phyloP scores from a whole-genome alignment of 1,140 invertebrate genomes.

The Meloidogyne floridensis region DNA sequence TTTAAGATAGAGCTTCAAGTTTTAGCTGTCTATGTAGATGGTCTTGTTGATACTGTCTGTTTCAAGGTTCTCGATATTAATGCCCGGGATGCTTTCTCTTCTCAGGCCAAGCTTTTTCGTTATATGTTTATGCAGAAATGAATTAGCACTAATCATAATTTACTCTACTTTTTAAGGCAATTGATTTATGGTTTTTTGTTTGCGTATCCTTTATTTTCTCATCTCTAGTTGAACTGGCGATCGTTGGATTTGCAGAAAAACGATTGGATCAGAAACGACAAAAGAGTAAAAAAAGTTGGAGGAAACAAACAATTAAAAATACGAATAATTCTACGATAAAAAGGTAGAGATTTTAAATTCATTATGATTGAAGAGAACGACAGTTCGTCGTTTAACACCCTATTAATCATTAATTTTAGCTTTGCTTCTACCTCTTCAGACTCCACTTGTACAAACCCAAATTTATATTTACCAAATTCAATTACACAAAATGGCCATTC shows the following conservation, averaged over 20 bases:
- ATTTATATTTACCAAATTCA: too few relatives aligned
- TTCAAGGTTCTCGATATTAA: too few relatives aligned
- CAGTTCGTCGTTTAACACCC: too few relatives aligned
- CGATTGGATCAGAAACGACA: conserved; percentile 17
- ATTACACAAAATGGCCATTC: not conserved
- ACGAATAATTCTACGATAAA: conserved; percentile 15
- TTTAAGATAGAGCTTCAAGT: too few relatives aligned
- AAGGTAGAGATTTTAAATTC: conserved; percentile 17
- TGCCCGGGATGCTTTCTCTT: too few relatives aligned
- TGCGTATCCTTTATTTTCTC: conserved; percentile 68
- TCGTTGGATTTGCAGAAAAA: conserved; percentile 66
- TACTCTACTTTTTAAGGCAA: conserved; percentile 34
- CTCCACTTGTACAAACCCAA: not conserved
- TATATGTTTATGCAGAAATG: too few relatives aligned
- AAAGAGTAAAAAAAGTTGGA: conserved; percentile 24
- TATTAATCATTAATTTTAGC: not conserved
- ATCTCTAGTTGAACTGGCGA: conserved; percentile 67
- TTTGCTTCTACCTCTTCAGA: not conserved
- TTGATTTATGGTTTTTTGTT: conserved; percentile 67
- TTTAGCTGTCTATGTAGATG: too few relatives aligned
- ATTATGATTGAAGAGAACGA: too few relatives aligned
- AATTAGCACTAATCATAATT: not conserved
- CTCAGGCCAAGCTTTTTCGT: too few relatives aligned
- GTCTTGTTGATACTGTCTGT: too few relatives aligned
- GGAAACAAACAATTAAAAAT: not conserved